phyloP scores from a whole-genome alignment of 2,113 vertebrate genomes.

The Coracopsis vasa region DNA sequence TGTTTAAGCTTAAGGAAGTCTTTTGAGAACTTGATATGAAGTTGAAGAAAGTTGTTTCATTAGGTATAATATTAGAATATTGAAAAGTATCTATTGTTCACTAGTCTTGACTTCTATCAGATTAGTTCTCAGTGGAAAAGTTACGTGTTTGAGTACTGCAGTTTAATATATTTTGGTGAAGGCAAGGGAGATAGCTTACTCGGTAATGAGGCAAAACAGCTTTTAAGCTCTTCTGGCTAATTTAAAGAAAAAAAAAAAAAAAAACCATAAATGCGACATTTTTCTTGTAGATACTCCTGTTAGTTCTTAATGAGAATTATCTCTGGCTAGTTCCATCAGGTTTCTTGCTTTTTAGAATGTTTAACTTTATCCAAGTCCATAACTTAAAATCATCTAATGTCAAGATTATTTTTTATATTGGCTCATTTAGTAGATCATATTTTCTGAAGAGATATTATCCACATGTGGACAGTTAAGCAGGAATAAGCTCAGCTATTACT shows the following conservation, averaged over 20 bases:
- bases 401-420: background rate
- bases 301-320: background rate
- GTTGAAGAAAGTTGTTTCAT: rapidly evolving
- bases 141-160: background rate
- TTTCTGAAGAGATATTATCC: background rate
- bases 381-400: background rate
- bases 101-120: background rate
- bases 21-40: background rate
- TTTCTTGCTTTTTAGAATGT: background rate
- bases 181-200: background rate
- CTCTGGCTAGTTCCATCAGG: background rate
- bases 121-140: background rate
- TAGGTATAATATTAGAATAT: background rate
- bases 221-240: background rate
- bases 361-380: background rate
- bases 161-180: background rate
- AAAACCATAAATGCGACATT: background rate
- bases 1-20: background rate
- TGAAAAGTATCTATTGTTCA: background rate
- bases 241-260: background rate
- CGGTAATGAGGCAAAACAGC: background rate
- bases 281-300: background rate
- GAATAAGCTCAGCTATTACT: background rate
- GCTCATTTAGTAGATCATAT: background rate
- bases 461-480: background rate